These are phyloP conservation scores for Knipowitschia caucasica DNA, from an alignment of 2,797 vertebrate species.

Conservation along the genomic window DNA sequence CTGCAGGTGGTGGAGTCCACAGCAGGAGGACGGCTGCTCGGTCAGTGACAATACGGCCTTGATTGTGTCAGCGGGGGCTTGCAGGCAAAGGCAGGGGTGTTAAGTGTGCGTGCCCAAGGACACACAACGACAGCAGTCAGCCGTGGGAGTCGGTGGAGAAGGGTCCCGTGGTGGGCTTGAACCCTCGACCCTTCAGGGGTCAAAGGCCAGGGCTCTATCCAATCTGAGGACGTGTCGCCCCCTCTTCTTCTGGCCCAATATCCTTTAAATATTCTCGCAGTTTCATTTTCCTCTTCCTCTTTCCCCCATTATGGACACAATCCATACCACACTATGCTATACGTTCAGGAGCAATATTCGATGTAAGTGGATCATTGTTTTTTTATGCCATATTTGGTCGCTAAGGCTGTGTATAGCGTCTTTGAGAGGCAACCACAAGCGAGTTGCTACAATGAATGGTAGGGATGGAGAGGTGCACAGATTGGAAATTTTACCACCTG, in stretches of 20 bases:
- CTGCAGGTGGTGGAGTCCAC: too few relatives aligned
- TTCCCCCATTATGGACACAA: constrained; percentile 12
- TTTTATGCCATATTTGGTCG: constrained; percentile 58
- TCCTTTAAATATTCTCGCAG: constrained; percentile 49
- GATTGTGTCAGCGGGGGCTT: too few relatives aligned
- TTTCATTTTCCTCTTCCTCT: constrained; percentile 25
- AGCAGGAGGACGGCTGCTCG: too few relatives aligned
- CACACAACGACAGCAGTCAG: too few relatives aligned
- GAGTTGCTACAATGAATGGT: constrained; percentile 58
- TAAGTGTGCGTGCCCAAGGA: too few relatives aligned
- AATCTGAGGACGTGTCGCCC: too few relatives aligned
- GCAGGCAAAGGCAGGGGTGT: too few relatives aligned
- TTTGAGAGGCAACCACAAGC: constrained; percentile 74
- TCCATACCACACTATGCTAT: constrained; percentile 19
- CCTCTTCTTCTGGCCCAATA: constrained; percentile 46
- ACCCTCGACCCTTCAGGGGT: too few relatives aligned
- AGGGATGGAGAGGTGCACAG: constrained; percentile 69
- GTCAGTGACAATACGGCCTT: too few relatives aligned
- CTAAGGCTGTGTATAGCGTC: constrained; percentile 62
- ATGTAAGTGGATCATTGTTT: constrained; percentile 61
- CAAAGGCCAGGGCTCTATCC: too few relatives aligned
- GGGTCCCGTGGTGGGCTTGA: too few relatives aligned
- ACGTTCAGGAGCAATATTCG: constrained; percentile 33
- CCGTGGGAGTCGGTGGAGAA: too few relatives aligned
- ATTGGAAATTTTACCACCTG: constrained; percentile 79